Evolutionary conservation across 2,888 invertebrate genomes (phyloP), one percentile per base, ranked within the genome.

Genomic region (Nematopogon swammerdamellus): DNA sequence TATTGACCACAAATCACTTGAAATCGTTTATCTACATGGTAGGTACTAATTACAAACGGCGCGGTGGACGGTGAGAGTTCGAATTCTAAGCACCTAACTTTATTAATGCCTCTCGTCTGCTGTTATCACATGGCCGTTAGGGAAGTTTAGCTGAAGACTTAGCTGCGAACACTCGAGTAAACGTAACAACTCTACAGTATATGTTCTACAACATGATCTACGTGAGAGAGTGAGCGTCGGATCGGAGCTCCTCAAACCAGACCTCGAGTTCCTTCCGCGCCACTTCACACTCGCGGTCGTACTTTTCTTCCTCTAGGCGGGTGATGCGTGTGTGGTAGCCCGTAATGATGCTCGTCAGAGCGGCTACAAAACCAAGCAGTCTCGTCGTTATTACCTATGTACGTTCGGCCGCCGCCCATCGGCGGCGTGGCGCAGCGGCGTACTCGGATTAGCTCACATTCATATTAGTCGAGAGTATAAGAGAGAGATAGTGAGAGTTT

Each of bases 201-300:
- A 25, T 36, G 36, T 36, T 14, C 11, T 8, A 36, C 11, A 14
- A 14, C 36, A 36, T 14, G 11, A 14, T 8, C 36, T 36, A 36
- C 65, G 63, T 65, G 63, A 61, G 62, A 59, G 11, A 61, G 62
- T 59, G 11, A 63, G 68, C 65, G 68, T 19, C 18, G 44, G 14
- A 65, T 64, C n/a, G n/a, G n/a, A n/a, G n/a, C n/a, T n/a, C n/a
- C n/a, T n/a, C 67, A 73, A 75, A 73, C 68, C 72, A 69, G 85
- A 97, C 97, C 94, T 97, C 96, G 77, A 90, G 86, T 75, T 94
- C 93, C 88, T 92, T 97, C 83, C 89, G 90, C 81, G 92, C 87
- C 81, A 97, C 95, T 83, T 93, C 93, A 82, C 89, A 87, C 85
- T 99, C 98, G 84, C 95, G 88, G 86, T 99, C 98, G 86, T 94